Conservation (phyloP, 2,888 invertebrate genomes). For the Entomobrya multifasciata region DNA sequence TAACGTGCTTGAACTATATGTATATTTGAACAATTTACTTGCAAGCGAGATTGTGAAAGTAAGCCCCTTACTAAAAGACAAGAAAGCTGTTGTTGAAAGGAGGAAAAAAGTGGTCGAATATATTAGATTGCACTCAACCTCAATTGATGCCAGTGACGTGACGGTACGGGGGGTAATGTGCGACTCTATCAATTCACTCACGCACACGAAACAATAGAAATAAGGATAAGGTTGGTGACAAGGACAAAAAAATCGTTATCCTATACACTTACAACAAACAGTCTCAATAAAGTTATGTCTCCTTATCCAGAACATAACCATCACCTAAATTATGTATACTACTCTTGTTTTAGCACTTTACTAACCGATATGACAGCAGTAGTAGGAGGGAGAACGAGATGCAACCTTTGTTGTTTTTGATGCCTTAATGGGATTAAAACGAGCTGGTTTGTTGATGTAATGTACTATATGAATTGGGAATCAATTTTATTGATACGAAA, state of each 20-base stretch:
- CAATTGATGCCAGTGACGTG: constrained; percentile 68
- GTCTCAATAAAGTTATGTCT: too few species aligned
- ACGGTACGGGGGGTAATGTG: not conserved
- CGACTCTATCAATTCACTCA: not conserved
- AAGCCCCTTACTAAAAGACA: not conserved
- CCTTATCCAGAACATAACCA: too few species aligned
- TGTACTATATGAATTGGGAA: too few species aligned
- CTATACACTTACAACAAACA: too few species aligned
- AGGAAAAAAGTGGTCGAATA: constrained; percentile 48
- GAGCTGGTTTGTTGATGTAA: constrained; percentile 1
- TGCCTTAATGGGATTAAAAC: not conserved
- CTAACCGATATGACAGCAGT: too few species aligned
- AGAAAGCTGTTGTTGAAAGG: not conserved
- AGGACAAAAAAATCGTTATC: constrained; percentile 6
- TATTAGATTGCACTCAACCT: constrained; percentile 74
- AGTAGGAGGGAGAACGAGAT: too few species aligned
- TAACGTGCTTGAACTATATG: too few species aligned
- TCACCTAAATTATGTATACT: too few species aligned
- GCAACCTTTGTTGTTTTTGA: constrained; percentile 20
- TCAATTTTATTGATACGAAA: too few species aligned
- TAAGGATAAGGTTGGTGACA: not conserved
- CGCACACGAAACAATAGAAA: not conserved
- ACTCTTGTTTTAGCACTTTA: too few species aligned
- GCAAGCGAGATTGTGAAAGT: too few species aligned
- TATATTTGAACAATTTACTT: too few species aligned